These are phyloP conservation scores for Cylindroiulus punctatus DNA, from an alignment of 2,888 invertebrate species.

Conservation along the genomic window DNA sequence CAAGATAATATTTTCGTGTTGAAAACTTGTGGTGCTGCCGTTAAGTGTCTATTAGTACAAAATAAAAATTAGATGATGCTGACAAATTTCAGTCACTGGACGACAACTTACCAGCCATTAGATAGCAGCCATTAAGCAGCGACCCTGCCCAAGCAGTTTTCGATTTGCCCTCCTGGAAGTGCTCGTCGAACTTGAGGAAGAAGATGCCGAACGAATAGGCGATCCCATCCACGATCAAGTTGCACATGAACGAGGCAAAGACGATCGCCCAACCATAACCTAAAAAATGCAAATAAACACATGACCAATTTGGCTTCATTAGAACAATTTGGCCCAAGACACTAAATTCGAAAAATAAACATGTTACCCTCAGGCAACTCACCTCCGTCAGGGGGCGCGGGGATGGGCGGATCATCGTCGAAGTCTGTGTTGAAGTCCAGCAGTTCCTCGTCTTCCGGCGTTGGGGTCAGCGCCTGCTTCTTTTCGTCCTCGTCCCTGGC, in stretches of 20 bases:
- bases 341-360: neutral
- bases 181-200: slow-evolving; percentile 79
- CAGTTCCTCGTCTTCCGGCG: slow-evolving; percentile 42
- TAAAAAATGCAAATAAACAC: slow-evolving; percentile 54
- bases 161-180: slow-evolving; percentile 86
- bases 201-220: slow-evolving; percentile 98
- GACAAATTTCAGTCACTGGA: neutral
- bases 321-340: too few species aligned
- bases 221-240: slow-evolving; percentile 97
- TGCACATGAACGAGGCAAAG: slow-evolving; percentile 95
- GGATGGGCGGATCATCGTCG: slow-evolving; percentile 54
- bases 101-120: slow-evolving; percentile 80
- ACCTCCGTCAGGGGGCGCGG: slow-evolving; percentile 59
- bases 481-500: slow-evolving; percentile 50
- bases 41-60: too few species aligned
- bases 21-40: too few species aligned
- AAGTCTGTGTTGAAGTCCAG: slow-evolving; percentile 39
- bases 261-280: slow-evolving; percentile 96
- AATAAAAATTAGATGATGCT: too few species aligned
- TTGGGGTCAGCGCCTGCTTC: slow-evolving; percentile 46
- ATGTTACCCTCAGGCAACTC: neutral
- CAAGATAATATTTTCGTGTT: too few species aligned
- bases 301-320: neutral
- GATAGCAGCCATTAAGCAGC: slow-evolving; percentile 92
- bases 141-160: slow-evolving; percentile 95